Base-by-base conservation (phyloP, 2,113 vertebrate genomes). In the Vireo altiloquus region DNA sequence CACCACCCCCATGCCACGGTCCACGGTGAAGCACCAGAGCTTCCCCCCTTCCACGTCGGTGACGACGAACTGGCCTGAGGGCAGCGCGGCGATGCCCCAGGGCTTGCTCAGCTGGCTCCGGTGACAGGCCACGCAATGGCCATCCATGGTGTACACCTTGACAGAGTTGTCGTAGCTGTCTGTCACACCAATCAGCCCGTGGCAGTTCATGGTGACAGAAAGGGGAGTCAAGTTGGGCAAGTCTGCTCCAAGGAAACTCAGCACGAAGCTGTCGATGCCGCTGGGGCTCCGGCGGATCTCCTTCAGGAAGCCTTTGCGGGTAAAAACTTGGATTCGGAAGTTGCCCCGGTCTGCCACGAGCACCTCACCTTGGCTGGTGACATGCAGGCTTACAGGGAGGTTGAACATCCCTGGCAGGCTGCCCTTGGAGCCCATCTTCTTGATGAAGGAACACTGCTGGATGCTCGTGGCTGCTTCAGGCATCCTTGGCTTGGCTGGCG, bases 111-210 rank as follows among this genome's bases (percentile, higher is more conserved):
- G 98, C 91, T 99, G 99, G 97, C 99, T 99, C 66, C 99, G 98
- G 97, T 99, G 99, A 86, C 99, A 99, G 0, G 99, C 99, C 95
- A 99, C 98, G 0, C 99, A 99, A 33, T 99, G 98, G 18, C 99
- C 99, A 0, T 99, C 99, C 94, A 99, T 97, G 31, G 99, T 99
- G 96, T 99, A 99, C 13, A 99, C 98, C 96, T 99, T 99, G 44
- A 99, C 98, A 0, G 99, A 99, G 94, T 99, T 99, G 91, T 99
- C 99, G 0, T 99, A 99, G 97, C 99, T 99, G 96, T 99, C 99
- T 0, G 99, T 99, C 93, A 99, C 98, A 0, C 99, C 99, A 9
- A 99, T 99, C 70, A 99, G 97, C 40, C 99, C 99, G 4, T 99
- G 98, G 82, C 98, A 98, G 52, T 99, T 99, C 97, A 99, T 99